Evolutionary conservation across 2,888 invertebrate species (phyloP), one percentile per base, ranked within the genome.

Genomic region (Drosophila mimica): DNA sequence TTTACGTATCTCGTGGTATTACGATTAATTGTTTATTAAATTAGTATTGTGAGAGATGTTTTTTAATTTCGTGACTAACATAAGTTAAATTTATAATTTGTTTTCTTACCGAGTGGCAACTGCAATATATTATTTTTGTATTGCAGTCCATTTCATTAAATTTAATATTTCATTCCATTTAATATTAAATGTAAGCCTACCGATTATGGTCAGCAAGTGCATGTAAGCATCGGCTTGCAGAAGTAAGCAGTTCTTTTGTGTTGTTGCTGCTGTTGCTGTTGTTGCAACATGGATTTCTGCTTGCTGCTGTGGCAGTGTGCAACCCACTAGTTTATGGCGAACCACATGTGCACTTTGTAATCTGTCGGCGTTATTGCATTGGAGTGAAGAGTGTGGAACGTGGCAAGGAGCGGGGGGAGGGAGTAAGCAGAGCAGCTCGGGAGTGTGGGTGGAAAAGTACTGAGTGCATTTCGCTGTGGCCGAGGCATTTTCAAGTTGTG

Each of bases 321-420:
- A 68, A 70, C 77, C 84, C 85, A 87, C 83, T 85, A 83, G 88
- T 88, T 82, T 76, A 82, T 80, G 88, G 88, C 85, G 85, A 82
- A 88, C 87, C 87, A 77, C 87, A 88, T 88, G 89, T 89, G 88
- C 87, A 89, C 89, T 89, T 89, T 88, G 89, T 88, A 88, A 88
- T 88, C 89, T 88, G 89, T 78, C 87, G 85, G 89, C 88, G 89
- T 88, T 88, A 89, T 89, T 88, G 87, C 87, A 79, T 86, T 82
- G 78, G 61, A 59, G n/a, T 11, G 33, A 3, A 1, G 38, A 13
- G 38, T 48, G 33, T 25, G 28, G 33, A 20, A 17, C 25, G 38
- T 25, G 25, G 25, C 25, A 2, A 2, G 25, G 25, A 25, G 25
- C 30, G 30, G 0, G 25, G 8, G n/a, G 33, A 6, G n/a, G 17